Conservation (phyloP, 2,888 invertebrate species). For the Nomada goodeniana region DNA sequence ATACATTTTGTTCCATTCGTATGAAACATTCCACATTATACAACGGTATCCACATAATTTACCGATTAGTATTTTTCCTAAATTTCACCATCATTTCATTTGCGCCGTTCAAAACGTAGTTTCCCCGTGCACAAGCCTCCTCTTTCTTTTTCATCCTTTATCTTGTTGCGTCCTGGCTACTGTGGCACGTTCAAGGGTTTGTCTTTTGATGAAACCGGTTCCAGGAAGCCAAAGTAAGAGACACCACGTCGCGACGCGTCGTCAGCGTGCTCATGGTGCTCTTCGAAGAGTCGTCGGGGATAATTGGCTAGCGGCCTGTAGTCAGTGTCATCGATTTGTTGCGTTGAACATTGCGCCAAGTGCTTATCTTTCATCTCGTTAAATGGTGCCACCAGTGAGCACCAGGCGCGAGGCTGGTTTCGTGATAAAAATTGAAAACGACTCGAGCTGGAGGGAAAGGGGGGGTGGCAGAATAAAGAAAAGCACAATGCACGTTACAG, state of each 20-base stretch:
- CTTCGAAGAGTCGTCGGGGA: constrained; percentile 61
- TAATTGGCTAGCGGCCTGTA: constrained; percentile 67
- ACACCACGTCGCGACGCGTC: background rate
- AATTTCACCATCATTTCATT: too few relatives aligned
- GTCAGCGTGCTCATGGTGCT: constrained; percentile 46
- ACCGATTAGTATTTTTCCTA: too few relatives aligned
- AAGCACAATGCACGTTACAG: background rate
- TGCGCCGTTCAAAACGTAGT: background rate
- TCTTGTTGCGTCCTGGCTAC: too few relatives aligned
- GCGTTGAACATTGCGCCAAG: constrained; percentile 57
- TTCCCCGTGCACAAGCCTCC: constrained; percentile 36
- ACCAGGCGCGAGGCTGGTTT: constrained; percentile 13
- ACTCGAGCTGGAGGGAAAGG: background rate
- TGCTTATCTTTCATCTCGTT: constrained; percentile 72
- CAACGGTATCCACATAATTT: too few relatives aligned
- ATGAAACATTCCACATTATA: too few relatives aligned
- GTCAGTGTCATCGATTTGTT: constrained; percentile 71
- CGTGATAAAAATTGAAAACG: constrained; percentile 27
- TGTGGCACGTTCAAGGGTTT: too few relatives aligned
- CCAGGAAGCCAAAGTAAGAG: background rate
- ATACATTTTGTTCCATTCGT: too few relatives aligned
- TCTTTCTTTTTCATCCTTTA: background rate
- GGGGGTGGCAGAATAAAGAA: too few relatives aligned
- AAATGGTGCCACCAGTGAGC: constrained; percentile 54
- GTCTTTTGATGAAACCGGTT: constrained; percentile 31